phyloP scores from a whole-genome alignment of 2,888 invertebrate genomes.

The Lochmaea crataegi region DNA sequence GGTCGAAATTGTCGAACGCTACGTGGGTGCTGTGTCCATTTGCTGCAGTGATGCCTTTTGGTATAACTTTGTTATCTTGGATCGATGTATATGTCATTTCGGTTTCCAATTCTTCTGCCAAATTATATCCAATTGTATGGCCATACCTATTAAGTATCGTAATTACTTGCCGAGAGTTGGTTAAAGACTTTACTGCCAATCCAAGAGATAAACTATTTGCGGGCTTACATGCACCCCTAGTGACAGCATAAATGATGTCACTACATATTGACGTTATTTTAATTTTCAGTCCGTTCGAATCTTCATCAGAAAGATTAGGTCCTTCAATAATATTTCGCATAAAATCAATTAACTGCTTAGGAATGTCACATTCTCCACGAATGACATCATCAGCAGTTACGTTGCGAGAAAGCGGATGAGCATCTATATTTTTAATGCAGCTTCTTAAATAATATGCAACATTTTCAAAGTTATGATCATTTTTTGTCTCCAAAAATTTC shows the following conservation, averaged over 20 bases:
- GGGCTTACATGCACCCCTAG: constrained; percentile 13
- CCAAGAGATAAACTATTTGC: constrained; percentile 39
- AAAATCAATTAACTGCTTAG: constrained; percentile 27
- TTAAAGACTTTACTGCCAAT: constrained; percentile 51
- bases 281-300: not conserved
- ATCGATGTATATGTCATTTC: constrained; percentile 46
- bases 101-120: constrained; percentile 56
- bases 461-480: constrained; percentile 46
- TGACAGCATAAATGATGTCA: constrained; percentile 47
- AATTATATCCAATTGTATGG: constrained; percentile 52
- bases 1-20: constrained; percentile 48
- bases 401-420: constrained; percentile 34
- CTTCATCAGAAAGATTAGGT: too few relatives aligned
- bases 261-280: constrained; percentile 41
- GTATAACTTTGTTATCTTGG: constrained; percentile 47
- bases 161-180: constrained; percentile 49
- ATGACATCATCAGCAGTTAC: constrained; percentile 36
- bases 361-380: constrained; percentile 29
- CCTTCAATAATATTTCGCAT: constrained; percentile 24
- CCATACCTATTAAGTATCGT: constrained; percentile 55
- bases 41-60: constrained; percentile 48
- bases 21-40: constrained; percentile 50
- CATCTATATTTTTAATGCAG: constrained; percentile 50
- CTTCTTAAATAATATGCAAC: constrained; percentile 52
- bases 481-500: constrained; percentile 44